Percentiles rank a stretch among this genome's conserved stretches.
These are phyloP conservation scores for Hylia prasina DNA, from an alignment of 2,113 vertebrate species.

Conservation along the genomic window DNA sequence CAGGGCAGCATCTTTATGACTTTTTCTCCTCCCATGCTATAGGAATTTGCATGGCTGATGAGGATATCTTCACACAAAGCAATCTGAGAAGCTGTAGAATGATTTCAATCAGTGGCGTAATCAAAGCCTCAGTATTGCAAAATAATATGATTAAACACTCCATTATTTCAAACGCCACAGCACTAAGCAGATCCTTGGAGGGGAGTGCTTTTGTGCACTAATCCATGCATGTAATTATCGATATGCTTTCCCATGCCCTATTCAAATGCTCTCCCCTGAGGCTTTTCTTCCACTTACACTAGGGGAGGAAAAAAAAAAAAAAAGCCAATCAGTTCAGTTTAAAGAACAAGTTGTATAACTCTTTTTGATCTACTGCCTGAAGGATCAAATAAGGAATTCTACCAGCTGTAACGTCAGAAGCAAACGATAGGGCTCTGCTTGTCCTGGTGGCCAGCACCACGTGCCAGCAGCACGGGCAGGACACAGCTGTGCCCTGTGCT, in stretches of 20 bases:
- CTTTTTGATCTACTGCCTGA: slow-evolving; percentile 31
- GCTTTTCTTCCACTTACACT: slow-evolving; percentile 40
- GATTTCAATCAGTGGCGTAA: slow-evolving; percentile 44
- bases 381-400: slow-evolving; percentile 13
- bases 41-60: not conserved
- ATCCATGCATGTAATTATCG: slow-evolving; percentile 40
- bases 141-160: slow-evolving; percentile 50
- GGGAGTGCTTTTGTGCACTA: slow-evolving; percentile 14
- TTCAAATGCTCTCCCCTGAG: slow-evolving; percentile 34
- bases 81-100: slow-evolving; percentile 23
- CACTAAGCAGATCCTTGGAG: slow-evolving; percentile 24
- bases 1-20: not conserved
- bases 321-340: slow-evolving; percentile 27
- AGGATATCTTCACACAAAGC: not conserved
- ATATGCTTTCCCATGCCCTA: slow-evolving; percentile 33
- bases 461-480: not conserved
- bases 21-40: not conserved
- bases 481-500: not conserved
- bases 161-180: slow-evolving; percentile 19
- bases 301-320: not conserved
- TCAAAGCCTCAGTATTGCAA: slow-evolving; percentile 43
- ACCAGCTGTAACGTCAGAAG: not conserved
- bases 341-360: slow-evolving; percentile 35
- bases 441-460: not conserved
- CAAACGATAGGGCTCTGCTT: not conserved